These are phyloP conservation scores for Prosopocoilus inquinatus DNA, from an alignment of 2,888 invertebrate genomes.

Conservation along the genomic window DNA sequence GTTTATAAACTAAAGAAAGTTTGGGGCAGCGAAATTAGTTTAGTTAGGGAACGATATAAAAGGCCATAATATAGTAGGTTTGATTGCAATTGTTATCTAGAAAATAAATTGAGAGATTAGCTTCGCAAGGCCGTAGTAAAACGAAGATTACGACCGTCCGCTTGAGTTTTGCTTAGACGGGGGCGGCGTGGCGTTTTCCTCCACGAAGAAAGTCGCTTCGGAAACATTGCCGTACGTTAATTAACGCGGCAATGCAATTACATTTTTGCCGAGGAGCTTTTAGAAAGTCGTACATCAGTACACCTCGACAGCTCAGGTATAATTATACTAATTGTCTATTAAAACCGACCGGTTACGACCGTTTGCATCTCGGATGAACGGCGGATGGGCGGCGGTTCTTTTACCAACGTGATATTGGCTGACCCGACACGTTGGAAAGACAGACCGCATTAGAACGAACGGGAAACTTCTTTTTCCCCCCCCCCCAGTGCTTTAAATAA, in stretches of 20 bases:
- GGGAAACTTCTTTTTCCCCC: too few species aligned
- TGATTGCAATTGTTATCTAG: background rate
- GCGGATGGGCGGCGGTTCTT: conserved; percentile 23
- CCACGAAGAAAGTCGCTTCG: too few species aligned
- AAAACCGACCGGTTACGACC: conserved; percentile 24
- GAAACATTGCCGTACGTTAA: too few species aligned
- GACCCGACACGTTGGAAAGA: conserved; percentile 17
- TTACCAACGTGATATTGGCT: conserved; percentile 23
- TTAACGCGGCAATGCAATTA: conserved; percentile 20
- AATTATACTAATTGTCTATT: conserved; percentile 29
- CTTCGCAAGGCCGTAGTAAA: background rate
- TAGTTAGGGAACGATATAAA: too few species aligned
- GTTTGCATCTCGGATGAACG: conserved; percentile 21
- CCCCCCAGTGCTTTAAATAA: too few species aligned
- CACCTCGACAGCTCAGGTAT: conserved; percentile 24
- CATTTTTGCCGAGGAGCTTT: conserved; percentile 25
- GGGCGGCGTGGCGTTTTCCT: too few species aligned
- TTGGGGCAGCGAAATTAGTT: too few species aligned
- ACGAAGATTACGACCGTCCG: background rate
- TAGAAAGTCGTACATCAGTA: conserved; percentile 26
- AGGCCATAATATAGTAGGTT: background rate
- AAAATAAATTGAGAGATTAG: conserved; percentile 4
- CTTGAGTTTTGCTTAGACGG: too few species aligned
- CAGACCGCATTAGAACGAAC: conserved; percentile 19
- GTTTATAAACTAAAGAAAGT: too few species aligned